phyloP scores from a whole-genome alignment of 2,113 vertebrate species.

The Anarrhichthys ocellatus region DNA sequence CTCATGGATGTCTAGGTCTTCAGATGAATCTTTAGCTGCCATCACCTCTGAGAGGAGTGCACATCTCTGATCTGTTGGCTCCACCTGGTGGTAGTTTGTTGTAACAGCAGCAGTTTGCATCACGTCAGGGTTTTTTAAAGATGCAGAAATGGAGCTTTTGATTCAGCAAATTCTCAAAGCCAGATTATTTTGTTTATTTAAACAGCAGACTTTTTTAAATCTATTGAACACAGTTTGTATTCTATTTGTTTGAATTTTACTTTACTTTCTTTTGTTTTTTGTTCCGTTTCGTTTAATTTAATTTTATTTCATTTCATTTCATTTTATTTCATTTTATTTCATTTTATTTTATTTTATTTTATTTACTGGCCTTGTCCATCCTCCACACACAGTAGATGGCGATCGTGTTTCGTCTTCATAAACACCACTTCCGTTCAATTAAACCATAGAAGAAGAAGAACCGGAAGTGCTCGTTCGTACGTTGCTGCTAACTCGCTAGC shows the following conservation, averaged over 20 bases:
- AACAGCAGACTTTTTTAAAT: not conserved
- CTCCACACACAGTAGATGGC: not conserved
- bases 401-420: not conserved
- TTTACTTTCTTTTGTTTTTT: not conserved
- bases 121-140: not conserved
- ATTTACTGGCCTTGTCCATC: not conserved
- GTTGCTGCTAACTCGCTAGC: not conserved
- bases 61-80: conserved; percentile 35
- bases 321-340: not conserved
- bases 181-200: not conserved
- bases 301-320: not conserved
- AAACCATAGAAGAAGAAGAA: conserved; percentile 15
- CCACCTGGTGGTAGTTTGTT: not conserved
- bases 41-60: no score
- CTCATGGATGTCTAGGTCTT: not conserved
- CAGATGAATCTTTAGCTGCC: not conserved
- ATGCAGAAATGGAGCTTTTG: not conserved
- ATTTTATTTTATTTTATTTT: not conserved
- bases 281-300: not conserved
- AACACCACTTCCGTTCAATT: not conserved
- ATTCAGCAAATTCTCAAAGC: not conserved
- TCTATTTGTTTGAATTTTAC: not conserved
- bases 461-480: accelerated
- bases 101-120: conserved; percentile 7
- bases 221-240: not conserved